Evolutionary conservation across 2,113 vertebrate genomes (phyloP), one percentile per base, ranked within the genome.

Genomic region (Patagioenas fasciata): DNA sequence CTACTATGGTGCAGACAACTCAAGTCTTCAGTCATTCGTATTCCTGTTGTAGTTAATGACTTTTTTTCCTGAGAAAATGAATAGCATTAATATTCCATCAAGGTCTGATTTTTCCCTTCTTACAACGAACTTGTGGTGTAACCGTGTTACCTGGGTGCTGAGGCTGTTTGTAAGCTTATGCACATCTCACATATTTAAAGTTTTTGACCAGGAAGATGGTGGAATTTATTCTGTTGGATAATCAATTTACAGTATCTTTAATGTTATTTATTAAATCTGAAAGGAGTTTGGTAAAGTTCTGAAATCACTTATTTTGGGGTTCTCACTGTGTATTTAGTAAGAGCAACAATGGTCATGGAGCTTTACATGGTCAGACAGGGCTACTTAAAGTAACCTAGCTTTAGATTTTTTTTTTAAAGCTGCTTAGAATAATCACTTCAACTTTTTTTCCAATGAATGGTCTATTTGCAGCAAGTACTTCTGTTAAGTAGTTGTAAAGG

Each of bases 231-330:
- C 20, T 57, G 5, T 42, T 69, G 32, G 9, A 11, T 84, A 38
- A 15, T 34, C 2, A 17, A 8, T 75, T 83, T 64, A 29, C 18
- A 19, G 15, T 53, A 32, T 71, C n/a, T 81, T 50, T 16, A 54
- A 73, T 62, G 11, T 47, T 71, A 78, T 50, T 42, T 21, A 15
- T 72, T 67, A 10, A 0, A 10, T 61, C 23, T 78, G 18, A 50
- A 61, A 44, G n/a, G n/a, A 61, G 44, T 36, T 26, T 36, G 10
- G 1, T 56, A 8, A 72, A 64, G 13, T 54, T 82, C 13, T 38
- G 26, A 53, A 80, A 9, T 56, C 0, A n/a, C 11, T 31, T 29
- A 15, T 40, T 54, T 42, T 44, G 18, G 1, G 0, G 0, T 84
- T 84, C 9, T 77, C 5, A 9, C 17, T 60, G 20, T 29, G 13